Base-by-base conservation (phyloP, 1,140 invertebrate genomes). In the Wasmannia auropunctata region DNA sequence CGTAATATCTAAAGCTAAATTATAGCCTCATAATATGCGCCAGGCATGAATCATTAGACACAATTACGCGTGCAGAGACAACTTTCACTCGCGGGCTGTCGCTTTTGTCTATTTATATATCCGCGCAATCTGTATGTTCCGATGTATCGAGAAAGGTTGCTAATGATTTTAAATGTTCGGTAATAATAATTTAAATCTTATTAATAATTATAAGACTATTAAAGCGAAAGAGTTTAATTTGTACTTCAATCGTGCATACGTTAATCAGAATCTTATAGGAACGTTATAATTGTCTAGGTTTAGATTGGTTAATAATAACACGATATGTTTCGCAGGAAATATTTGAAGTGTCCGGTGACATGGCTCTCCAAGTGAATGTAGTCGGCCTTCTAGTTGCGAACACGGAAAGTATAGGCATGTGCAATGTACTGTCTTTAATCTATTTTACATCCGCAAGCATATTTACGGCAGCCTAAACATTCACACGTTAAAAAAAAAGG, bases 281-380 rank as follows among this genome's bases (percentile, higher is more conserved):
- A 14, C 7, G 14, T 37, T 37, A n/a, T 14, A 40, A 77, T 34
- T 3, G 0, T 80, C 31, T 10, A 22, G 25, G 22, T 62, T 43
- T 31, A 43, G 5, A 54, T 25, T 80, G 4, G 28, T 46, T 77
- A n/a, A n/a, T 79, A 51, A 67, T 51, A 19, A 40, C 34, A 22
- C 34, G 34, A 11, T 67, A 16, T 67, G 25, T 37, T 79, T 79
- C 31, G 46, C 31, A 80, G 31, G 51, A 72, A 83, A 83, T 34
- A 46, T 83, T 34, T 56, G 11, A 31, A 43, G 31, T 69, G 58
- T 54, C 22, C 31, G 4, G 62, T 51, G 37, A 81, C 34, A 40
- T 22, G 46, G 16, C 14, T 22, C 14, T 46, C 25, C 81, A 88
- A 67, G 92, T 93, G 93, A 93, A 93, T 93, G 93, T 93, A 93